A percentile compares a stretch with the other conserved stretches of the same genome.
Evolutionary conservation across 2,113 vertebrate species (phyloP).

Genomic region (Sander lucioperca): DNA sequence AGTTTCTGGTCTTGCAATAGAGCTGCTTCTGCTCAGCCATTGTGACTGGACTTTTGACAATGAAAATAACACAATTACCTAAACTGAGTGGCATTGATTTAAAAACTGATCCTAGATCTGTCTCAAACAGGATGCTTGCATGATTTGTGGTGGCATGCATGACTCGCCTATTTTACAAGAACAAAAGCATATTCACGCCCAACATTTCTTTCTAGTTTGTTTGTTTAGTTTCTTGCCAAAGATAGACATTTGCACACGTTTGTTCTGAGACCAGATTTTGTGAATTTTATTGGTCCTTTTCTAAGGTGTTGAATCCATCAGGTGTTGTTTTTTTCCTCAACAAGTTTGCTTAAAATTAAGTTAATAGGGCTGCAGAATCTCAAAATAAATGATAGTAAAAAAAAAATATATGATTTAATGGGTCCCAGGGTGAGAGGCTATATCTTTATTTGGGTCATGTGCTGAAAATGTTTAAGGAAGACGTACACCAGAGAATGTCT

Average conservation of each 20-base stretch:
- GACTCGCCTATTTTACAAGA: constrained; percentile 12
- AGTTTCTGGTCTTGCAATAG: not conserved
- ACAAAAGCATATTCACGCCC: constrained; percentile 10
- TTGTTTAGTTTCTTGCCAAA: not conserved
- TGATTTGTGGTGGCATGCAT: constrained; percentile 48
- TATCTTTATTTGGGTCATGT: constrained; percentile 53
- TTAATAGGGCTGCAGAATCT: constrained; percentile 1
- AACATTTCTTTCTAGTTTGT: not conserved
- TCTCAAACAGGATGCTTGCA: constrained; percentile 10
- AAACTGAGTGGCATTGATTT: constrained; percentile 35
- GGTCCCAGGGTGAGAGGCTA: constrained; percentile 25
- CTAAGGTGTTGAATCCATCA: constrained; percentile 64
- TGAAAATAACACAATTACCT: constrained; percentile 3
- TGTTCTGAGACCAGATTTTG: not conserved
- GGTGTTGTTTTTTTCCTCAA: not conserved
- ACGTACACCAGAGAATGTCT: not conserved
- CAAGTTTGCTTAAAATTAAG: not conserved
- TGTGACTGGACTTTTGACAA: not conserved
- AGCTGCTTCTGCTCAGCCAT: not conserved
- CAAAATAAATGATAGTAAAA: constrained; percentile 23
- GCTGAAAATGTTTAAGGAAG: constrained; percentile 39
- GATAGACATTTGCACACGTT: not conserved
- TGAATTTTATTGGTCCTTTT: constrained; percentile 1
- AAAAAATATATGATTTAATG: not conserved
- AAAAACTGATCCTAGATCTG: constrained; percentile 34